phyloP scores from a whole-genome alignment of 2,797 vertebrate species.

The Darevskia nairensis region DNA sequence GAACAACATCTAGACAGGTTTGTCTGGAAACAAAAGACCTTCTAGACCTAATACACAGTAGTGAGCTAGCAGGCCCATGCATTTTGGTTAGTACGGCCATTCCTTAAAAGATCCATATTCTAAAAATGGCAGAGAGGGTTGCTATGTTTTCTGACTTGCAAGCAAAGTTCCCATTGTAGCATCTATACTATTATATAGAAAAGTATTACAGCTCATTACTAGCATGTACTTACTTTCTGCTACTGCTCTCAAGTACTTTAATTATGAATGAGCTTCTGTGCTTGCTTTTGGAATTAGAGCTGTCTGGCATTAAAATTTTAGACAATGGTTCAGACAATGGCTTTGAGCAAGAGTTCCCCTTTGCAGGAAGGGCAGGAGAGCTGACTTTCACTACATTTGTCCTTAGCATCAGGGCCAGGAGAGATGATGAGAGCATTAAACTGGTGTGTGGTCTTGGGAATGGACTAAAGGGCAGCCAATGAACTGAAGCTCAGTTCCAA shows the following conservation, averaged over 20 bases:
- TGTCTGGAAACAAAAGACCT: neutral
- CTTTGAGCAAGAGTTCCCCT: neutral
- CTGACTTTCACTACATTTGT: neutral
- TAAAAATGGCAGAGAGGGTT: neutral
- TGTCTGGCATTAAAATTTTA: neutral
- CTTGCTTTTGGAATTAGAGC: neutral
- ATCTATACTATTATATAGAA: neutral
- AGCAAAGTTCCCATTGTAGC: neutral
- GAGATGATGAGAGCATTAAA: neutral
- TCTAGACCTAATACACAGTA: fast-evolving
- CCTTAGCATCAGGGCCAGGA: neutral
- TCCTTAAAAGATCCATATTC: neutral
- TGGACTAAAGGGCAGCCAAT: neutral
- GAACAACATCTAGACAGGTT: fast-evolving
- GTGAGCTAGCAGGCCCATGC: neutral
- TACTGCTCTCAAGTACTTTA: neutral
- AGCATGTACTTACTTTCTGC: neutral
- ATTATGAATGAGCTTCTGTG: neutral
- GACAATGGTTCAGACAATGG: neutral
- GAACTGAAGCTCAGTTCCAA: neutral
- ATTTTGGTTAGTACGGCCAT: neutral
- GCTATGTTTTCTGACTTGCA: neutral
- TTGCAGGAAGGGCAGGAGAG: too few species aligned
- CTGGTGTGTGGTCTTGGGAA: neutral
- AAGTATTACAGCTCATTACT: neutral